Evolutionary conservation across 2,888 invertebrate species (phyloP).

Genomic region (Eutolmus rufibarbis): DNA sequence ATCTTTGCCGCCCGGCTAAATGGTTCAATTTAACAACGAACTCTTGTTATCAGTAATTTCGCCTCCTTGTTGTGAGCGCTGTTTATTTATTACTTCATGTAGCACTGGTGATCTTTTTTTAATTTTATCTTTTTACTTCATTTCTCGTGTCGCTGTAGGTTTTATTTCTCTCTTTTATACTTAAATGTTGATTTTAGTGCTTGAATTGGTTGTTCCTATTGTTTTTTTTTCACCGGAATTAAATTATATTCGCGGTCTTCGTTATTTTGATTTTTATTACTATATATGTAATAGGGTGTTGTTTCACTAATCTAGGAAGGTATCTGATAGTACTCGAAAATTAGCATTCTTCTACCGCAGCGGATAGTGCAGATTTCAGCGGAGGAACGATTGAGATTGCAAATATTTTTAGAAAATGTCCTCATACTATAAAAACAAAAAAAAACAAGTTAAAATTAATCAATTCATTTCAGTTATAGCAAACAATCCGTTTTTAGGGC

Average conservation of each 20-base stretch:
- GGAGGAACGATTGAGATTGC: too few relatives aligned
- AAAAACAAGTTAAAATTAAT: too few relatives aligned
- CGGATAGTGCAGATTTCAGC: too few relatives aligned
- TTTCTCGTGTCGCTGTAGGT: neutral
- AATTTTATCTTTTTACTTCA: neutral
- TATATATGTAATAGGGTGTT: neutral
- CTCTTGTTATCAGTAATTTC: constrained; percentile 44
- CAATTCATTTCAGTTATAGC: too few relatives aligned
- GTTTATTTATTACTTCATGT: constrained; percentile 31
- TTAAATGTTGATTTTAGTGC: constrained; percentile 14
- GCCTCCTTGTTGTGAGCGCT: constrained; percentile 40
- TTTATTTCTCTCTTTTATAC: neutral
- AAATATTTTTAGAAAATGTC: too few relatives aligned
- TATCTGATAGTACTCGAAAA: neutral
- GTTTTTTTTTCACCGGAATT: neutral
- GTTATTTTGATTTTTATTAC: neutral
- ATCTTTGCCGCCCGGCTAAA: constrained; percentile 37
- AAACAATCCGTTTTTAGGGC: too few relatives aligned
- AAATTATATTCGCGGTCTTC: neutral
- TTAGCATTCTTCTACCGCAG: too few relatives aligned
- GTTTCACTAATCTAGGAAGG: neutral
- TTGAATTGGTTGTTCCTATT: neutral
- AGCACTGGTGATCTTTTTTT: neutral
- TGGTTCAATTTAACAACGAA: constrained; percentile 43
- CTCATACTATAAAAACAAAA: too few relatives aligned